A percentile compares a stretch with the other conserved stretches of the same genome.
These are phyloP conservation scores for Rutpela maculata DNA, from an alignment of 2,888 invertebrate species.

Conservation along the genomic window DNA sequence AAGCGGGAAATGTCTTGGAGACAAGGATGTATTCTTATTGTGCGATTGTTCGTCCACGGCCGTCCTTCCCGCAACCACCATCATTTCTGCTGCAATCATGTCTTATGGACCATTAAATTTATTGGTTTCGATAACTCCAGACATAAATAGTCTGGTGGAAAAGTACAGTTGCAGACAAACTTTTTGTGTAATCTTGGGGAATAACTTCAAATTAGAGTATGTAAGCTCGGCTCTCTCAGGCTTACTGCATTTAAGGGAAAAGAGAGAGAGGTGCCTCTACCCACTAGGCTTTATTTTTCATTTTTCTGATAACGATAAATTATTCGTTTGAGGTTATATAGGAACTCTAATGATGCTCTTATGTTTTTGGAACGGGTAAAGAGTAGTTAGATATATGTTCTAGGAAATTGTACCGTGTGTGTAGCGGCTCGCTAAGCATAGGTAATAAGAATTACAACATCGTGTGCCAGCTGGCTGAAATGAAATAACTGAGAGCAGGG, in stretches of 20 bases:
- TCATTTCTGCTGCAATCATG: constrained; percentile 57
- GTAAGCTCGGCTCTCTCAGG: neutral
- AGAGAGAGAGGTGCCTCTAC: neutral
- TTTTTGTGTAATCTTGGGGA: constrained; percentile 8
- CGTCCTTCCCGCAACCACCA: constrained; percentile 26
- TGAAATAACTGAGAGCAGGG: too few relatives aligned
- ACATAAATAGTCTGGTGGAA: constrained; percentile 57
- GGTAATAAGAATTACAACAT: too few relatives aligned
- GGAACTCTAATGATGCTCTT: too few relatives aligned
- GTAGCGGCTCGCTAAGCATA: too few relatives aligned
- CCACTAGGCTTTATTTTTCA: neutral
- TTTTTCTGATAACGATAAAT: too few relatives aligned
- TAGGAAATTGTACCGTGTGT: too few relatives aligned
- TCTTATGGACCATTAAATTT: constrained; percentile 63
- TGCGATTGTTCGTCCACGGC: constrained; percentile 42
- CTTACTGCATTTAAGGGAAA: neutral
- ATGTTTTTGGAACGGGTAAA: too few relatives aligned
- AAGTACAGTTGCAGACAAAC: constrained; percentile 18
- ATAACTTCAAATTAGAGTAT: neutral
- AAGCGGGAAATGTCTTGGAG: constrained; percentile 43
- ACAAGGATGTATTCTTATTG: constrained; percentile 49
- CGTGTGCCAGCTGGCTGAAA: too few relatives aligned
- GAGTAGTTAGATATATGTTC: too few relatives aligned
- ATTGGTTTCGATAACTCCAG: constrained; percentile 61
- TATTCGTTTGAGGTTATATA: too few relatives aligned